Base-by-base conservation (phyloP, 2,113 vertebrate genomes). In the Andinoacara biseriatus region DNA sequence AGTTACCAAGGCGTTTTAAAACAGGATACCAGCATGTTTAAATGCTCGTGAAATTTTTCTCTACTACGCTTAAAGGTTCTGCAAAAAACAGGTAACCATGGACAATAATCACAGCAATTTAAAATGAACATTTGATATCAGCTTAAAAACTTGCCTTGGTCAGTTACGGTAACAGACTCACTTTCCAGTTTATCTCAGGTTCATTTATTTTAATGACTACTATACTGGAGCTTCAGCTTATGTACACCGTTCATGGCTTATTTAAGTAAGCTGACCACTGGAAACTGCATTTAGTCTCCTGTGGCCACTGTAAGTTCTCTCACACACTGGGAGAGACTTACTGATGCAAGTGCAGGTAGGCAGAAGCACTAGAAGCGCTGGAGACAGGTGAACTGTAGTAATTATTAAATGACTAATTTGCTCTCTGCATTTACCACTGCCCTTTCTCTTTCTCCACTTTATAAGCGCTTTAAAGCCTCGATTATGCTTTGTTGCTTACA, bases 191-290 rank as follows among this genome's bases (percentile, higher is more conserved):
- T 54, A 72, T 54, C 7, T 0, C 46, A 33, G 10, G 46, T 3
- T 72, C 46, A 33, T 72, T 54, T 46, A 18, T 72, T 54, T 72
- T 72, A 72, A 54, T 33, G 46, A 33, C 17, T 72, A 33, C 67
- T 54, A 33, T 49, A 72, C 46, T 72, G 46, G 26, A 54, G 67
- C 46, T 31, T 72, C 46, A 72, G 18, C 6, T 18, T 54, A 54
- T 54, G 46, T 72, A 54, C 46, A 72, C 18, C 54, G 46, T 72
- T 72, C 46, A 72, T 11, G 10, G 46, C 67, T 33, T 46, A 72
- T 72, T 72, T n/a, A 54, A 54, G 46, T 72, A 54, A 72, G 67
- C 46, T 72, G 67, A 54, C 46, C n/a, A 54, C 18, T 72, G 26
- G 26, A 72, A 72, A 72, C 67, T 54, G 46, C 46, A 54, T 72